Evolutionary conservation across 2,797 vertebrate species (phyloP).

Genomic region (Ceryle rudis): DNA sequence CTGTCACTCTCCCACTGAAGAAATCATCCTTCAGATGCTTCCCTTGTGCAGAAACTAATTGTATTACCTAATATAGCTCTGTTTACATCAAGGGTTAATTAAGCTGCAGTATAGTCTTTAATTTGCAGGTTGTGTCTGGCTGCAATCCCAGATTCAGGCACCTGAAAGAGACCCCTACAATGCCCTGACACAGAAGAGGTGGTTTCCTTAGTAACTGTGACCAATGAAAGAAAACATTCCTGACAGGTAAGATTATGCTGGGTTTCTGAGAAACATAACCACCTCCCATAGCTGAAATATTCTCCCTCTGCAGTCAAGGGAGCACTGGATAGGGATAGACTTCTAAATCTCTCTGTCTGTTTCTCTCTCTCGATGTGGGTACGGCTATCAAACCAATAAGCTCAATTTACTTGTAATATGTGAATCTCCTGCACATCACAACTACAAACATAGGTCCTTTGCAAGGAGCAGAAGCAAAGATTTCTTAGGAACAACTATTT

Average conservation of each 20-base stretch:
- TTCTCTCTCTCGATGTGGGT: neutral
- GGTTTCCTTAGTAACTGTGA: slow-evolving; percentile 74
- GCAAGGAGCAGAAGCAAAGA: slow-evolving; percentile 6
- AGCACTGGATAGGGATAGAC: accelerated
- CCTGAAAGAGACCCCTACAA: neutral
- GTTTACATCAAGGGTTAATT: slow-evolving; percentile 43
- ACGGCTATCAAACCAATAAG: neutral
- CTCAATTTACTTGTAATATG: neutral
- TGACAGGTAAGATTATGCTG: slow-evolving; percentile 19
- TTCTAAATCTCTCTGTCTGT: neutral
- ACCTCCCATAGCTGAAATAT: neutral
- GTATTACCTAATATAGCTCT: accelerated
- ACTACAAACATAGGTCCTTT: neutral
- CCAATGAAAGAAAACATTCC: slow-evolving; percentile 52
- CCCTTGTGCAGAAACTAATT: neutral
- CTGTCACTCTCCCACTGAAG: neutral
- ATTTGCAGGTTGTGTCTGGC: slow-evolving; percentile 43
- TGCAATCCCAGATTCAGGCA: slow-evolving; percentile 28
- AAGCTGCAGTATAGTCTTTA: neutral
- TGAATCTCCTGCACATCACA: neutral
- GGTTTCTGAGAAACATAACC: neutral
- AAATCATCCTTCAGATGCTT: neutral
- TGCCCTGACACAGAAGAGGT: slow-evolving; percentile 34
- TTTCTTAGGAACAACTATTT: neutral
- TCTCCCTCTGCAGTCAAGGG: neutral